These are phyloP conservation scores for Lycodopsis pacificus DNA, from an alignment of 2,797 vertebrate species.

Conservation along the genomic window DNA sequence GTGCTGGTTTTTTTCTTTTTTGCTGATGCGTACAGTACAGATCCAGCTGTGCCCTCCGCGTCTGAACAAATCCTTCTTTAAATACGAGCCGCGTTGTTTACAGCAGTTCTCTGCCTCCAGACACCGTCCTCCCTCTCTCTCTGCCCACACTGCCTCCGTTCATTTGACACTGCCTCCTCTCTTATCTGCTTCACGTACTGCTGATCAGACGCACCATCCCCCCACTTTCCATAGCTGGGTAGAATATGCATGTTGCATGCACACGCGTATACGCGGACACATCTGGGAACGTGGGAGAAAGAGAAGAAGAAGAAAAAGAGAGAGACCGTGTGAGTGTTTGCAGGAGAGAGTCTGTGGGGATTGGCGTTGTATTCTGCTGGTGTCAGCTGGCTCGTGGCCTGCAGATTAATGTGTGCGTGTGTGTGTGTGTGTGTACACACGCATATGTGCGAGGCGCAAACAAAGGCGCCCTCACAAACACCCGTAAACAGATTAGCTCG, in stretches of 20 bases:
- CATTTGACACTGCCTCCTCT: constrained; percentile 67
- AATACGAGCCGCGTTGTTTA: constrained; percentile 74
- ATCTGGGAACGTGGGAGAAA: constrained; percentile 11
- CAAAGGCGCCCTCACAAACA: constrained; percentile 78
- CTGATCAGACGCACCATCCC: constrained; percentile 73
- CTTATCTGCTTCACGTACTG: constrained; percentile 73
- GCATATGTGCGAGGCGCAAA: constrained; percentile 62
- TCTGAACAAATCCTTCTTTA: constrained; percentile 77
- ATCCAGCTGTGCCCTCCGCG: constrained; percentile 65
- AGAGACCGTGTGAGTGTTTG: constrained; percentile 22
- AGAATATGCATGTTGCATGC: constrained; percentile 53
- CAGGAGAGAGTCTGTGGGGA: constrained; percentile 62
- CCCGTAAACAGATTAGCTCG: constrained; percentile 82
- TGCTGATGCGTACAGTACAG: constrained; percentile 65
- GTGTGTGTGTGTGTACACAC: constrained; percentile 11
- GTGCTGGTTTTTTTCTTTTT: constrained; percentile 38
- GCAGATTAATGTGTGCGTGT: constrained; percentile 74
- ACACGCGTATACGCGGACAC: constrained; percentile 27
- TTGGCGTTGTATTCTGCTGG: constrained; percentile 79
- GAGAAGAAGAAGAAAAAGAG: not conserved
- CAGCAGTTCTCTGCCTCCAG: constrained; percentile 65
- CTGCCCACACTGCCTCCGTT: constrained; percentile 59
- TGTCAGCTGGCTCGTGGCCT: constrained; percentile 81
- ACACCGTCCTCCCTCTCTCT: constrained; percentile 59
- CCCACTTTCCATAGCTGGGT: constrained; percentile 54